These are phyloP conservation scores for Cromileptes altivelis DNA, from an alignment of 2,113 vertebrate genomes.

Conservation along the genomic window DNA sequence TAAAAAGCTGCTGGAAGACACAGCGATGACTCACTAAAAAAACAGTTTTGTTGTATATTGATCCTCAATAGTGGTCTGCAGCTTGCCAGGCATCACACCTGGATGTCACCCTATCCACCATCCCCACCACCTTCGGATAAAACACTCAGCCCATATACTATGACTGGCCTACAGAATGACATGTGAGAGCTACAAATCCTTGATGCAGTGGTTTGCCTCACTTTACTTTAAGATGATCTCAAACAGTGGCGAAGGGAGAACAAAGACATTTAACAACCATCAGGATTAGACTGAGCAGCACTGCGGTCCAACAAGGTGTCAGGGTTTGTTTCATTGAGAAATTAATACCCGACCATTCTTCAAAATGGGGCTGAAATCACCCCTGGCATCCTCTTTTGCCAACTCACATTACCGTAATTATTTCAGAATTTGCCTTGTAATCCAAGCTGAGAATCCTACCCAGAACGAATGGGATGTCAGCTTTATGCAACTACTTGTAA, in stretches of 20 bases:
- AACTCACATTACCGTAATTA: constrained; percentile 83
- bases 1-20: no score
- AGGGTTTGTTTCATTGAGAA: constrained; percentile 47
- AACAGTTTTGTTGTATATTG: no score
- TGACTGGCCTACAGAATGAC: neutral
- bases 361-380: constrained; percentile 37
- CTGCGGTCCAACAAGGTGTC: constrained; percentile 38
- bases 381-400: constrained; percentile 61
- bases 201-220: neutral
- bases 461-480: constrained; percentile 89
- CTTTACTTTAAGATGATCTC: neutral
- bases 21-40: no score
- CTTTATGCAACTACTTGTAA: constrained; percentile 86
- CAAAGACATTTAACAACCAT: neutral
- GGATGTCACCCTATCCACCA: no score
- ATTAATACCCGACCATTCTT: constrained; percentile 42
- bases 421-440: constrained; percentile 89
- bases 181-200: constrained; percentile 3
- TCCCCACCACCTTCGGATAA: no score
- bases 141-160: no score
- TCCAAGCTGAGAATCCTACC: constrained; percentile 81
- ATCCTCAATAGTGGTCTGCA: no score
- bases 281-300: constrained; percentile 2
- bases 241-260: neutral
- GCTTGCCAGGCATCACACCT: no score